A percentile compares a stretch with the other conserved stretches of the same genome.
phyloP scores from a whole-genome alignment of 1,140 invertebrate species.

The Neotoxoptera formosana region DNA sequence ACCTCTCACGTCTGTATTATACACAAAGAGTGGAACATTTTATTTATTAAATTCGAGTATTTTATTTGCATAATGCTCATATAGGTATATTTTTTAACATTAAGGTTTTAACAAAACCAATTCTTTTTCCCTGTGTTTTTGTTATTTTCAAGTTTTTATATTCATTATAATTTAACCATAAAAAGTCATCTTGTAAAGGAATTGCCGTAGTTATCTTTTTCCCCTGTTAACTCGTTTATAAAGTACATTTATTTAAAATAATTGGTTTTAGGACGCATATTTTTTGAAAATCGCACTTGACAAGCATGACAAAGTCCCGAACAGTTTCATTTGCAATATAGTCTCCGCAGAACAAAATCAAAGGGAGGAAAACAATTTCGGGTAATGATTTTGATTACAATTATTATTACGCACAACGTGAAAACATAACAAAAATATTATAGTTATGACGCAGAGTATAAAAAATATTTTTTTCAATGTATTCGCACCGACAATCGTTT shows the following conservation, averaged over 20 bases:
- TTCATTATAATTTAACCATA: background rate
- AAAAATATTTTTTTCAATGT: no score
- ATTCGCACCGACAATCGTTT: no score
- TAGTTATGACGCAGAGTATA: no score
- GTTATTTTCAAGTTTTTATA: background rate
- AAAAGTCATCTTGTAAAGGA: background rate
- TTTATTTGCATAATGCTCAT: background rate
- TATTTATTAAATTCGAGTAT: background rate
- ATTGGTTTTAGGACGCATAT: background rate
- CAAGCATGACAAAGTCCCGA: background rate
- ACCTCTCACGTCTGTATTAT: background rate
- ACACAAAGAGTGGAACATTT: background rate
- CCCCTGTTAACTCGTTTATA: background rate
- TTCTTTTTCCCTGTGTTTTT: background rate
- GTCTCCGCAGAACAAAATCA: no score
- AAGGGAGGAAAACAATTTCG: no score
- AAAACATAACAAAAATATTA: no score
- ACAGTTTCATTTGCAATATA: background rate
- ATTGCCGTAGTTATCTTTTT: background rate
- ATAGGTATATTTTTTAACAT: background rate
- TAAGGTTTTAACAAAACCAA: background rate
- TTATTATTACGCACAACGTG: no score
- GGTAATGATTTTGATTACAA: no score
- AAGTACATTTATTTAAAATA: constrained; percentile 3
- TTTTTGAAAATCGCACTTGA: background rate